These are phyloP conservation scores for Hemitrygon akajei DNA, from an alignment of 2,797 vertebrate genomes.

Conservation along the genomic window DNA sequence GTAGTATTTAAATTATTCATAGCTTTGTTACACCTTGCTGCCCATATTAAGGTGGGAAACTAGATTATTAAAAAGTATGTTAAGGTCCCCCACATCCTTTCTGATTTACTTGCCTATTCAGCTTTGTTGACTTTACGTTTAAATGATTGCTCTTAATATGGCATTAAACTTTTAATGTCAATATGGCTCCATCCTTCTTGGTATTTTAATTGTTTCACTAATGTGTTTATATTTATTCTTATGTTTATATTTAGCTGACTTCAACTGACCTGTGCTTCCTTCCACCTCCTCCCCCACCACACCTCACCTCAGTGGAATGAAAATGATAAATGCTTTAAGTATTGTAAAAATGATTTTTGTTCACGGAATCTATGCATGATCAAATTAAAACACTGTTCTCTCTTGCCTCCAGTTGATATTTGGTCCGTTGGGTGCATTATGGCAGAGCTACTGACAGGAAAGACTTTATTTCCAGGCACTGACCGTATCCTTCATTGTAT, in stretches of 20 bases:
- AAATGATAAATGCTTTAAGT: neutral
- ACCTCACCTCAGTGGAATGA: neutral
- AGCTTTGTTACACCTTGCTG: neutral
- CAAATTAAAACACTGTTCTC: conserved; percentile 3
- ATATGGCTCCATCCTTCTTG: neutral
- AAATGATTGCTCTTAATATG: too few relatives aligned
- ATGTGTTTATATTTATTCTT: too few relatives aligned
- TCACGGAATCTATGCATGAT: neutral
- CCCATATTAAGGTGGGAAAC: neutral
- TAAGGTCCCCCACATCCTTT: neutral
- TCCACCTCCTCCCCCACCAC: too few relatives aligned
- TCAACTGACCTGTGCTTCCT: neutral
- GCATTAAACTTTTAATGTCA: too few relatives aligned
- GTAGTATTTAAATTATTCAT: neutral
- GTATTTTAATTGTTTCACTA: neutral
- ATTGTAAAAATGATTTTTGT: neutral
- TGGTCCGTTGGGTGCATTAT: conserved; percentile 99
- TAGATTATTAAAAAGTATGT: neutral
- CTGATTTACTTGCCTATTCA: neutral
- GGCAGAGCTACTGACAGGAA: conserved; percentile 93
- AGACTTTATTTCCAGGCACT: conserved; percentile 91
- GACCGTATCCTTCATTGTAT: conserved; percentile 88
- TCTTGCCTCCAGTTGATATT: conserved; percentile 79
- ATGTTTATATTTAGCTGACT: neutral
- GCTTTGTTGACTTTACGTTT: too few relatives aligned